Base-by-base conservation (phyloP, 2,888 invertebrate genomes). In the Malacosoma neustria region DNA sequence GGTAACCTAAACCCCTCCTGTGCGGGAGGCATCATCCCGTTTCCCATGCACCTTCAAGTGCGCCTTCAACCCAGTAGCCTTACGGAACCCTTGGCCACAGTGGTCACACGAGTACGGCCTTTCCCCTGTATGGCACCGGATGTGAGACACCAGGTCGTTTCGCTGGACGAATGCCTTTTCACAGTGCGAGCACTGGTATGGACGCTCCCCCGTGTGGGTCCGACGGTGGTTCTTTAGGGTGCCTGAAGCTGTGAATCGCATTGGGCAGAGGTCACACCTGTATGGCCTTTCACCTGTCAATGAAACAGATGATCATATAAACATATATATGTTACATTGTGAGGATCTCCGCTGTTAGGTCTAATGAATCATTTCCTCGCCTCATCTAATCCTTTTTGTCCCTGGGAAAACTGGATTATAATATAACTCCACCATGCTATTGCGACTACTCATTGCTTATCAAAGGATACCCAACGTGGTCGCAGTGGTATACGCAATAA, bases 91-190 rank as follows among this genome's bases (percentile, higher is more conserved):
- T 37, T 81, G 79, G 0, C 87, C 86, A 29, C 89, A 89, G 4
- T 69, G 65, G 0, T 72, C 54, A 40, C 87, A 87, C 0, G 74
- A 61, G 40, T 67, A 87, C 0, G 87, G 87, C 1, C 84, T 45
- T 35, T 82, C 84, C 0, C 84, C 88, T 0, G 88, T 87, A 39
- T 89, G 89, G 1, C 87, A 89, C 3, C 89, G 72, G 4, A 87
- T 73, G 48, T 89, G 88, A 0, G 81, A 80, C 0, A 87, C 71
- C 13, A 89, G 64, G 42, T 89, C 89, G n/a, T 87, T 88, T 1
- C 86, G 61, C 38, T 76, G 79, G 1, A 72, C 71, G 48, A 79
- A 79, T 42, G 44, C 39, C 3, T 72, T 66, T 2, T 62, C 45
- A 34, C 74, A 74, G 39, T 59, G 52, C 1, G 44, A 40, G 33